Conservation (phyloP, 2,888 invertebrate species). For the Cryptops parisi region DNA sequence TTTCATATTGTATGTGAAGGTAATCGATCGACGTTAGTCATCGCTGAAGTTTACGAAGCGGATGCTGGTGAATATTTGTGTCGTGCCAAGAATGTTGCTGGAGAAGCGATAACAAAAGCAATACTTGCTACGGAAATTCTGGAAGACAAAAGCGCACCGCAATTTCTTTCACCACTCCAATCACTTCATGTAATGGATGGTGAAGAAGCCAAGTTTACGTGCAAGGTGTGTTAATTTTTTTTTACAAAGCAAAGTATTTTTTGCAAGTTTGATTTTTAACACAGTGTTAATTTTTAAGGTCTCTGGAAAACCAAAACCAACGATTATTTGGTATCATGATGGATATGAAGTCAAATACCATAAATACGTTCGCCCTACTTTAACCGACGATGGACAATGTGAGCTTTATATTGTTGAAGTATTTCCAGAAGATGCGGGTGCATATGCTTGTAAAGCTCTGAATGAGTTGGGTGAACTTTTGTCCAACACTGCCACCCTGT, state of each 20-base stretch:
- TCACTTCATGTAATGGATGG: constrained; percentile 77
- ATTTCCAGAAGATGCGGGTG: constrained; percentile 79
- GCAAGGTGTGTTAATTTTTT: constrained; percentile 34
- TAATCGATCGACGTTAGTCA: constrained; percentile 62
- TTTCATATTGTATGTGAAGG: constrained; percentile 55
- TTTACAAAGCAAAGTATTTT: not conserved
- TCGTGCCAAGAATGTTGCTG: constrained; percentile 75
- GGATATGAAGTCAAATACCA: constrained; percentile 29
- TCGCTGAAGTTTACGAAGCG: constrained; percentile 54
- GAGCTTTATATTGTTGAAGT: constrained; percentile 70
- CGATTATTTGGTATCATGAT: constrained; percentile 65
- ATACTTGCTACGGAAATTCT: constrained; percentile 36
- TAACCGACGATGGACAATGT: constrained; percentile 54
- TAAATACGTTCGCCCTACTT: constrained; percentile 31
- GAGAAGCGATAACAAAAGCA: constrained; percentile 74
- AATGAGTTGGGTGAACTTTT: constrained; percentile 70
- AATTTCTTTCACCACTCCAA: constrained; percentile 55
- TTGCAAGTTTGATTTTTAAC: not conserved
- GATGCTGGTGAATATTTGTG: constrained; percentile 65
- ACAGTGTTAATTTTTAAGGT: constrained; percentile 12
- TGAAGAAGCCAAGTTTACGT: constrained; percentile 58
- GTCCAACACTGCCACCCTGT: constrained; percentile 51
- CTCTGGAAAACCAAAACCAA: constrained; percentile 36
- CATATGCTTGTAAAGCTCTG: constrained; percentile 64
- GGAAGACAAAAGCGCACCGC: constrained; percentile 51